These are phyloP conservation scores for Erebia epiphron DNA, from an alignment of 2,888 invertebrate genomes.

Conservation along the genomic window DNA sequence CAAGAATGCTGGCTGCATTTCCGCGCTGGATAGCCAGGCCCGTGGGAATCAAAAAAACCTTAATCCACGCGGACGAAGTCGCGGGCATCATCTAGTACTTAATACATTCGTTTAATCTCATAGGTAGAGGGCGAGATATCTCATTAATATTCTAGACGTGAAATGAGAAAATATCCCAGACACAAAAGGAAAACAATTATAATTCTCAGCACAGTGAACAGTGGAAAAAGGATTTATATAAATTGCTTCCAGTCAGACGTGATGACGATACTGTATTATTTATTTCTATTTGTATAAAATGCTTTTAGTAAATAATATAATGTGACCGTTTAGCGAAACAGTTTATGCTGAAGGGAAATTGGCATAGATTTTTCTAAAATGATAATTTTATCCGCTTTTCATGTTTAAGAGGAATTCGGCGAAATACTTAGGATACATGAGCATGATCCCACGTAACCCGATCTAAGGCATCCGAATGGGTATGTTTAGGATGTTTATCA, in stretches of 20 bases:
- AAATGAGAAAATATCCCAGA: slow-evolving; percentile 25
- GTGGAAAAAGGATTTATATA: slow-evolving; percentile 20
- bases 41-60: too few relatives aligned
- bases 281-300: slow-evolving; percentile 4
- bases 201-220: slow-evolving; percentile 18
- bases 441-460: too few relatives aligned
- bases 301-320: background rate
- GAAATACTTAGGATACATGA: too few relatives aligned
- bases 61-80: too few relatives aligned
- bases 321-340: background rate
- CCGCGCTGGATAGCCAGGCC: too few relatives aligned
- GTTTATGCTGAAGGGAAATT: background rate
- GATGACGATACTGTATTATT: slow-evolving; percentile 11
- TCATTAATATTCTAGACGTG: slow-evolving; percentile 17
- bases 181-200: slow-evolving; percentile 30
- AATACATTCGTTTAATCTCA: background rate
- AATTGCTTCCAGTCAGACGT: slow-evolving; percentile 7
- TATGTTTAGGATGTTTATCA: too few relatives aligned
- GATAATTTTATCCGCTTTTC: too few relatives aligned
- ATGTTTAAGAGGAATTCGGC: too few relatives aligned
- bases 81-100: too few relatives aligned
- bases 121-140: background rate
- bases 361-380: too few relatives aligned
- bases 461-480: too few relatives aligned
- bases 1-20: too few relatives aligned